Base-by-base conservation (phyloP, 1,140 invertebrate species). In the Drosophila tsacasi region DNA sequence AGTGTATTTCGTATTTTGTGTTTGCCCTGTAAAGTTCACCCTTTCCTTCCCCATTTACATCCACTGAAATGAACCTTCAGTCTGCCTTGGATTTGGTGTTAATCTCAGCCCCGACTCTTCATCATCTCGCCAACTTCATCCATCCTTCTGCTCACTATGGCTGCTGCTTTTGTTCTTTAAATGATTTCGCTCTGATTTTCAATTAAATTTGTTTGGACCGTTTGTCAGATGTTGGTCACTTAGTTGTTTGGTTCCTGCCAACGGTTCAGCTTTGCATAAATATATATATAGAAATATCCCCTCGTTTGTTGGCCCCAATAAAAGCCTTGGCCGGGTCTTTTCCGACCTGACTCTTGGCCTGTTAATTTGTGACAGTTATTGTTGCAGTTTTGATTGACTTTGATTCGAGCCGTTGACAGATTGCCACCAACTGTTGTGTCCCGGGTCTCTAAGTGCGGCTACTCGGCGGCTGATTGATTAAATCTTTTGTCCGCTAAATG, bases 331-430 rank as follows among this genome's bases (percentile, higher is more conserved):
- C 79, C 74, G 62, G 76, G 76, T 78, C 65, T 64, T 37, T 65
- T 25, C 40, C 37, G 3, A 21, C 27, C 67, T 44, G 50, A 47
- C 63, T 49, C 68, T 68, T 66, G 74, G 74, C 46, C 65, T 55
- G 60, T 54, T 76, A 85, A 90, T 81, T 89, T 81, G 81, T 76
- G 81, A 73, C 85, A 73, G 66, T 84, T 75, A 87, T 83, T 87
- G 80, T 87, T 73, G 67, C 66, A 65, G 71, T 90, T 91, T 84
- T 84, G 85, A 89, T 89, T 89, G 75, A 76, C 75, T 85, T 68
- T 61, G 64, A 67, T 64, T 74, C 63, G 35, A 81, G 63, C 68
- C 35, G 50, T 59, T 79, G 82, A 79, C 71, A 79, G 69, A 79
- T 84, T 67, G 67, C 62, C 52, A 21, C 46, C n/a, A 64, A 65